Evolutionary conservation across 2,113 vertebrate species (phyloP).

Genomic region (Bambusicola thoracicus): DNA sequence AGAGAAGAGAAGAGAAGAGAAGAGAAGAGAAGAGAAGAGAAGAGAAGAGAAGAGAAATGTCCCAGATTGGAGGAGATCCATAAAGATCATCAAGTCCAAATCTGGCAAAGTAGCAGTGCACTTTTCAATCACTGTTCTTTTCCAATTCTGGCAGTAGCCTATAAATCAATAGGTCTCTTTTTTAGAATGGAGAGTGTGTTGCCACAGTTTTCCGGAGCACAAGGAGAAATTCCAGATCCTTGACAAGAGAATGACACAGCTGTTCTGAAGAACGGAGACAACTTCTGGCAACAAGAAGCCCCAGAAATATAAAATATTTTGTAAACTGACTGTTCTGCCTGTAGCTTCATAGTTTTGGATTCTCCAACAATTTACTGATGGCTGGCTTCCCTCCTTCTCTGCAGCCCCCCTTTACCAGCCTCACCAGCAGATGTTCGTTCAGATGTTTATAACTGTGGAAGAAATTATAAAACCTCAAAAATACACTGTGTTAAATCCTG

Average conservation of each 20-base stretch:
- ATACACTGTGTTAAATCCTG: background rate
- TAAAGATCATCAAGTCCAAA: too few relatives aligned
- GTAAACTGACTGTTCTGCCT: background rate
- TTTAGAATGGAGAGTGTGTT: background rate
- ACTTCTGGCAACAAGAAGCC: background rate
- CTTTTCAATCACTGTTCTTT: background rate
- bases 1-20: too few relatives aligned
- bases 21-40: too few relatives aligned
- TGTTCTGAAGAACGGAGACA: background rate
- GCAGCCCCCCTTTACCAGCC: background rate
- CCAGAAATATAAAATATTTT: constrained; percentile 38
- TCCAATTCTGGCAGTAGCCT: background rate
- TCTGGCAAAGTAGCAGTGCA: background rate
- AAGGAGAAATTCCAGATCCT: background rate
- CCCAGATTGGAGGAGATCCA: too few relatives aligned
- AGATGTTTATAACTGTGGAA: background rate
- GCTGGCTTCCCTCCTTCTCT: background rate
- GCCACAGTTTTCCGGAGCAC: background rate
- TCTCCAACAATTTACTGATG: background rate
- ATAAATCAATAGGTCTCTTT: background rate
- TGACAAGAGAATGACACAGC: background rate
- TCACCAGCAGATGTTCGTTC: constrained; percentile 36
- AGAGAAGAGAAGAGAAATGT: too few relatives aligned
- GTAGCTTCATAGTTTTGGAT: background rate
- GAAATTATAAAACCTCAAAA: constrained; percentile 2